Conservation (phyloP, 2,113 vertebrate genomes). For the Hippoglossus stenolepis region DNA sequence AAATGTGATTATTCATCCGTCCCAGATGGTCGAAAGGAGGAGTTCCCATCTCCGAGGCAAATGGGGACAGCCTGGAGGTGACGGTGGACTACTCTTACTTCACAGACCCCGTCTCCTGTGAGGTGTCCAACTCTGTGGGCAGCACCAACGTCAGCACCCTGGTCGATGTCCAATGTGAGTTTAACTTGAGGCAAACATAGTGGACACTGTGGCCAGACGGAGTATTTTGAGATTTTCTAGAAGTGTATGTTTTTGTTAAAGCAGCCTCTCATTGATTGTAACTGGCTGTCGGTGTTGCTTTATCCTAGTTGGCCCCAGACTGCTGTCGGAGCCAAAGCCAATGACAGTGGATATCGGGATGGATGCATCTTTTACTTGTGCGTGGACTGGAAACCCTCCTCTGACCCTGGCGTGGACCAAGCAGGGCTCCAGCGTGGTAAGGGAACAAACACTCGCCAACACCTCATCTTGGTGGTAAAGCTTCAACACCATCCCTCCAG, state of each 20-base stretch:
- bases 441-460: constrained; percentile 30
- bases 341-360: constrained; percentile 86
- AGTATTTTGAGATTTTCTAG: constrained; percentile 8
- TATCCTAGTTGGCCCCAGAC: constrained; percentile 87
- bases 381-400: constrained; percentile 91
- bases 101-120: constrained; percentile 91
- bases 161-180: constrained; percentile 92
- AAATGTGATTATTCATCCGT: constrained; percentile 55
- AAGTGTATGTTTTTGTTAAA: constrained; percentile 24
- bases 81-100: constrained; percentile 90
- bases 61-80: constrained; percentile 88
- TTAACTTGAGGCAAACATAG: constrained; percentile 1
- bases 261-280: constrained; percentile 37
- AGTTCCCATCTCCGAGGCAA: constrained; percentile 86
- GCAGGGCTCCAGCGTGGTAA: constrained; percentile 87
- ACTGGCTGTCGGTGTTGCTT: constrained; percentile 29
- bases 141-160: constrained; percentile 92
- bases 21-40: constrained; percentile 92
- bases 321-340: constrained; percentile 86
- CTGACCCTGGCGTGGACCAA: constrained; percentile 91
- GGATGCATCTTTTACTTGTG: constrained; percentile 90
- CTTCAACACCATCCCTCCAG: constrained; percentile 49
- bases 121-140: constrained; percentile 91
- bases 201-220: neutral
- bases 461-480: constrained; percentile 46